Base-by-base conservation (phyloP, 2,113 vertebrate species). In the Etheostoma cragini region DNA sequence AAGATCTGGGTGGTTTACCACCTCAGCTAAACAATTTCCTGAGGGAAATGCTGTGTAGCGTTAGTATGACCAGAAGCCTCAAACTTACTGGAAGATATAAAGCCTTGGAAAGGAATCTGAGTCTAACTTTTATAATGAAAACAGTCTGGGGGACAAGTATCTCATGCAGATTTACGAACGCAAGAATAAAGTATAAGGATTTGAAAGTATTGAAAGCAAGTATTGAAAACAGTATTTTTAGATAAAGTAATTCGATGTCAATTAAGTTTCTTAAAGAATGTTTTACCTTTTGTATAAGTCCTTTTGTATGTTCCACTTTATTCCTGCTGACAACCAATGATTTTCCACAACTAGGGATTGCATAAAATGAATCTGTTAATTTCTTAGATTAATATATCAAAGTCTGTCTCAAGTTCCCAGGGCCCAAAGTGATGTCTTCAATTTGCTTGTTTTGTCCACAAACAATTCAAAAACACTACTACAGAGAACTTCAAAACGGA, bases 91-190 rank as follows among this genome's bases (percentile, higher is more conserved):
- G 26, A 30, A 63, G 53, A 65, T 33, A 22, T 57, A 42, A 67
- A 16, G 33, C 1, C 16, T 22, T 76, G 54, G 8, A 49, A 38
- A 49, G 16, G 8, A 72, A 49, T n/a, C 21, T 7, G 19, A 69
- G 64, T 68, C 35, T 1, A 16, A 26, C n/a, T 69, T 69, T 21
- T 75, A 58, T 21, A 56, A 67, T 68, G 63, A 30, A n/a, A 65
- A 61, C 19, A 3, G 5, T 24, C 24, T 46, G 22, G 49, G 24
- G 71, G 35, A 46, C 47, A 1, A 52, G 22, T 21, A 53, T 46
- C 62, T 33, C 19, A 60, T 72, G 69, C 3, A 56, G 30, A 16
- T 46, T 62, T 3, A 30, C 1, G 1, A 71, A 53, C 46, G 22
- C 45, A 50, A 30, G 30, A 15, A 14, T 21, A 22, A 38, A 8